phyloP scores from a whole-genome alignment of 2,113 vertebrate species.

The Tyto alba region DNA sequence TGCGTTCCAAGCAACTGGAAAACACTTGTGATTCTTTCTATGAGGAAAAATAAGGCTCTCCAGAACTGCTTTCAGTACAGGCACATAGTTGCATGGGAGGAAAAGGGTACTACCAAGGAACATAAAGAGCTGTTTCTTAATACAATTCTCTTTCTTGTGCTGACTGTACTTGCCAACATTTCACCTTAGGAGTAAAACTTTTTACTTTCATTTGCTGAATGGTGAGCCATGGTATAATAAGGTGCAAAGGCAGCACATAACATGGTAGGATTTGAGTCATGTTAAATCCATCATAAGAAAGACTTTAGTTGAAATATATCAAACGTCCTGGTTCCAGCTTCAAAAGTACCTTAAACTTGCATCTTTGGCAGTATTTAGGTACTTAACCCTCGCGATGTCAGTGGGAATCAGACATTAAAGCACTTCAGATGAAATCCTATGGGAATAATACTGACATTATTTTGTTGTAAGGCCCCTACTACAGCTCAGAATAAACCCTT shows the following conservation, averaged over 20 bases:
- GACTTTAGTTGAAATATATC: neutral
- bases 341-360: neutral
- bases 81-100: neutral
- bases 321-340: neutral
- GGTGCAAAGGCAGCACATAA: neutral
- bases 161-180: neutral
- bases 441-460: neutral
- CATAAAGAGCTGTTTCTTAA: neutral
- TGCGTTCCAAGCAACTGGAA: neutral
- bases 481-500: neutral
- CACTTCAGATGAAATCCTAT: neutral
- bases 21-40: neutral
- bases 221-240: neutral
- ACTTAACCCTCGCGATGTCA: neutral
- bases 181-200: neutral
- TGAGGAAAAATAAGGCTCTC: neutral
- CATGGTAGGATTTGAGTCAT: neutral
- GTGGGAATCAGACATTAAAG: neutral
- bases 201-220: neutral
- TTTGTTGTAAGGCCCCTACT: neutral
- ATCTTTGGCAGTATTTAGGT: neutral
- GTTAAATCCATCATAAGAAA: neutral
- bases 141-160: neutral
- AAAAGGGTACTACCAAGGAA: neutral
- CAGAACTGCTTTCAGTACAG: neutral